These are phyloP conservation scores for Andinoacara biseriatus DNA, from an alignment of 2,113 vertebrate genomes.

Conservation along the genomic window DNA sequence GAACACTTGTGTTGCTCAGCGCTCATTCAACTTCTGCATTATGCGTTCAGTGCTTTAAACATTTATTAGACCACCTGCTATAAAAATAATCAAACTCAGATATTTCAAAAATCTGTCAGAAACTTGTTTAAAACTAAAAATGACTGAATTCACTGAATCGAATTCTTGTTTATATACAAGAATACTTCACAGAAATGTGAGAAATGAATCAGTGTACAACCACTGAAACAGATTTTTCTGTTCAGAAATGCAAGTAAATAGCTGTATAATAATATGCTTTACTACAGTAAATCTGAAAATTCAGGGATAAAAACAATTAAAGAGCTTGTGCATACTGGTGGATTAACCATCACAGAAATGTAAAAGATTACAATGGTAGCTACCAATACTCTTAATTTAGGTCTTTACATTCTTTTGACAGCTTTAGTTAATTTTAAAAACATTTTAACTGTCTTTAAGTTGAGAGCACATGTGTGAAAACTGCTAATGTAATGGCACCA, in stretches of 20 bases:
- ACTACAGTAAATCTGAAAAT: not conserved
- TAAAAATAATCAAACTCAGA: not conserved
- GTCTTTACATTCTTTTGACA: no score
- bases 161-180: not conserved
- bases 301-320: not conserved
- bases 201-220: not conserved
- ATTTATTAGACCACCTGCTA: not conserved
- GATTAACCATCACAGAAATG: not conserved
- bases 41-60: not conserved
- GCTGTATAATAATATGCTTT: not conserved
- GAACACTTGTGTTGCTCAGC: not conserved
- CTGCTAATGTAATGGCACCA: no score
- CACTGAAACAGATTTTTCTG: not conserved
- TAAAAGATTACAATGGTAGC: not conserved
- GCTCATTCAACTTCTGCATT: not conserved
- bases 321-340: not conserved
- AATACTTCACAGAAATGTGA: not conserved
- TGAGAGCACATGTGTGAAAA: no score
- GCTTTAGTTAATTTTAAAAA: no score
- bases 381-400: not conserved
- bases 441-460: no score
- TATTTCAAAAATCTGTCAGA: not conserved
- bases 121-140: not conserved
- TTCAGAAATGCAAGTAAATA: not conserved
- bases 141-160: not conserved